phyloP scores from a whole-genome alignment of 2,797 vertebrate species.

The Rhinogobio ventralis region DNA sequence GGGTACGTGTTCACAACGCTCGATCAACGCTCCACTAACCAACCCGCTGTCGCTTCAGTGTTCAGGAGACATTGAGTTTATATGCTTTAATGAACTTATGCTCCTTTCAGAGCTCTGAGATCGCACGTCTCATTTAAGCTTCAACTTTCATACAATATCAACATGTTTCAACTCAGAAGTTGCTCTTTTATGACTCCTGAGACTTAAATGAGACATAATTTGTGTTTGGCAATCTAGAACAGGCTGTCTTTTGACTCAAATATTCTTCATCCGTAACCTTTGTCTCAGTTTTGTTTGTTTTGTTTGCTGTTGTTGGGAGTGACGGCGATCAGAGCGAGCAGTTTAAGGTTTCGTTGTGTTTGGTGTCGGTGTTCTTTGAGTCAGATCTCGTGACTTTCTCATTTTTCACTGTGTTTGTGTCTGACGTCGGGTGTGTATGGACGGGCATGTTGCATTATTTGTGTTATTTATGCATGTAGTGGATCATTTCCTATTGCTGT shows the following conservation, averaged over 20 bases:
- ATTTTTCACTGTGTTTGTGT: not conserved
- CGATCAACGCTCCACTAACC: not conserved
- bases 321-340: not conserved
- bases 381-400: not conserved
- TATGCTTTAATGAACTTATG: not conserved
- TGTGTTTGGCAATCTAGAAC: not conserved
- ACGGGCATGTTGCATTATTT: not conserved
- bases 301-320: not conserved
- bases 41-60: no score
- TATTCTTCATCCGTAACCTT: not conserved
- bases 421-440: not conserved
- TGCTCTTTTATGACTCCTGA: not conserved
- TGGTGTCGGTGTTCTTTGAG: not conserved
- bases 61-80: not conserved
- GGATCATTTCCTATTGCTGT: not conserved
- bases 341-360: not conserved
- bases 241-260: not conserved
- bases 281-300: not conserved
- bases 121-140: not conserved
- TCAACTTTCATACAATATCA: not conserved
- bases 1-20: slow-evolving; percentile 73
- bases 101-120: not conserved
- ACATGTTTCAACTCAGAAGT: not conserved
- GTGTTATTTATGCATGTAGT: not conserved
- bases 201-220: not conserved